A percentile compares a stretch with the other conserved stretches of the same genome.
These are phyloP conservation scores for Vireo altiloquus DNA, from an alignment of 2,113 vertebrate species.

Conservation along the genomic window DNA sequence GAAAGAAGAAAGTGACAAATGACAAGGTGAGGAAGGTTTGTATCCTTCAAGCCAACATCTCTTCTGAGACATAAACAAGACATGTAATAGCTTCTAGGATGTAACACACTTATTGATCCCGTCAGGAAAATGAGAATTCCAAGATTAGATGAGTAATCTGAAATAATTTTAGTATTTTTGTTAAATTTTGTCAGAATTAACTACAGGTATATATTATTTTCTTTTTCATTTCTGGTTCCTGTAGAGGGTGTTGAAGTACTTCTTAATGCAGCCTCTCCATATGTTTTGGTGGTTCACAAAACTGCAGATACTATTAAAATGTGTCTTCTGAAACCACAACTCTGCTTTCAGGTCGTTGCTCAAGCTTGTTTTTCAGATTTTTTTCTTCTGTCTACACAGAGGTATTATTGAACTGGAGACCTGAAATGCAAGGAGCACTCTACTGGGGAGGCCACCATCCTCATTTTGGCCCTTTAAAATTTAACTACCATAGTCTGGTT, in stretches of 20 bases:
- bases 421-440: not conserved
- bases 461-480: not conserved
- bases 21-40: not conserved
- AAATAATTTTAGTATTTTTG: not conserved
- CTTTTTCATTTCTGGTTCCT: not conserved
- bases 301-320: not conserved
- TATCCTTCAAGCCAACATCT: not conserved
- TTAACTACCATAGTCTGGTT: not conserved
- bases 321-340: not conserved
- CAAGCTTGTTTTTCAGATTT: not conserved
- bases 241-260: constrained; percentile 40
- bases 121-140: not conserved
- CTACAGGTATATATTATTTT: not conserved
- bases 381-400: not conserved
- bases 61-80: not conserved
- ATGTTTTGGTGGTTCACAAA: not conserved
- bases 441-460: not conserved
- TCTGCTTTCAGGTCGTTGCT: not conserved
- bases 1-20: not conserved
- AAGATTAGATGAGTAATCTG: not conserved
- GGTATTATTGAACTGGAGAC: not conserved
- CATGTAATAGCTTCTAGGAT: not conserved
- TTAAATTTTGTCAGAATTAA: not conserved
- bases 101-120: not conserved
- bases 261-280: not conserved